phyloP scores from a whole-genome alignment of 2,888 invertebrate species.

The Apodemia mormo region DNA sequence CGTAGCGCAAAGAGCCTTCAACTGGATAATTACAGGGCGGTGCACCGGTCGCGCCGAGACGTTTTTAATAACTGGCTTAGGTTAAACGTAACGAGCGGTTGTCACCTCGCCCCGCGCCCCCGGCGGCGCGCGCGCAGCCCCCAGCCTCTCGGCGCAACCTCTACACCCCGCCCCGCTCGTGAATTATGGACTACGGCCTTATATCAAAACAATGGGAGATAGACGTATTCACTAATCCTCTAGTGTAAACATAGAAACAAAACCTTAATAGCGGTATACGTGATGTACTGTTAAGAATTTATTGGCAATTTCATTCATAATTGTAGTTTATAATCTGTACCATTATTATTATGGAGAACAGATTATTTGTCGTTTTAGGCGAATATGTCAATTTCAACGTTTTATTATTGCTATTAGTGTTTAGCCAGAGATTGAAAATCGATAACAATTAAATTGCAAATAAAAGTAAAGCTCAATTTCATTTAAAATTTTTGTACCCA shows the following conservation, averaged over 20 bases:
- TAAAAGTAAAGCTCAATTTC: no score
- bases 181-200: constrained; percentile 65
- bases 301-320: background rate
- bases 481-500: no score
- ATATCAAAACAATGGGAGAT: constrained; percentile 30
- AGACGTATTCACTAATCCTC: background rate
- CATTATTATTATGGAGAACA: no score
- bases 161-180: constrained; percentile 68
- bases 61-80: constrained; percentile 83
- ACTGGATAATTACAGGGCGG: constrained; percentile 81
- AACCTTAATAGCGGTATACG: background rate
- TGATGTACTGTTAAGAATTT: background rate
- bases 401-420: no score
- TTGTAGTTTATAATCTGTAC: no score
- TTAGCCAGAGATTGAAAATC: no score
- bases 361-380: no score
- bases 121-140: constrained; percentile 42
- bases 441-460: no score
- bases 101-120: constrained; percentile 74
- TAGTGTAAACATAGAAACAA: background rate
- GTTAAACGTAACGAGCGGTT: constrained; percentile 81
- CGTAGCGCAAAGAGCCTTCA: constrained; percentile 67
- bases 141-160: constrained; percentile 59
- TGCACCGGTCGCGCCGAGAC: constrained; percentile 81
- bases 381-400: no score